phyloP scores from a whole-genome alignment of 1,140 invertebrate species.

The Tetramorium simillimum region DNA sequence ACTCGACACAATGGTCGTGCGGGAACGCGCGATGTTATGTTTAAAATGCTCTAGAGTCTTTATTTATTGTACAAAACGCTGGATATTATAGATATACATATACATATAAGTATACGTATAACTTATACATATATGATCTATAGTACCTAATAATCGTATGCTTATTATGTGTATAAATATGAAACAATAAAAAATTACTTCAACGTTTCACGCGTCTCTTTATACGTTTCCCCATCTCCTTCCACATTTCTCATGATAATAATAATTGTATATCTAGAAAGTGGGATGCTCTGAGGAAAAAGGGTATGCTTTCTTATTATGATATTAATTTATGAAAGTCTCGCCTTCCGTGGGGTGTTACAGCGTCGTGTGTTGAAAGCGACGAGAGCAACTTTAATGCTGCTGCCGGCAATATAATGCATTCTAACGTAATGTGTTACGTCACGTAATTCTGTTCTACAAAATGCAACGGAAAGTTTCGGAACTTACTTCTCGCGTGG shows the following conservation, averaged over 20 bases:
- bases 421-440: constrained; percentile 42
- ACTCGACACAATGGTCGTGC: constrained; percentile 65
- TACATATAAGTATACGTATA: constrained; percentile 56
- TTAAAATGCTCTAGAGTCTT: constrained; percentile 78
- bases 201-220: constrained; percentile 50
- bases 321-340: constrained; percentile 39
- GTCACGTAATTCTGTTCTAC: constrained; percentile 49
- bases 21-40: constrained; percentile 69
- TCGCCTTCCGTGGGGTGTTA: background rate
- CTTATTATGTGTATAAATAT: constrained; percentile 80
- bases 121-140: constrained; percentile 64
- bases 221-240: background rate
- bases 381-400: constrained; percentile 22
- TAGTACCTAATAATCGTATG: constrained; percentile 76
- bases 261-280: background rate
- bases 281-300: background rate
- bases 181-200: constrained; percentile 75
- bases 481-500: constrained; percentile 24
- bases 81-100: constrained; percentile 63
- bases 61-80: constrained; percentile 79
- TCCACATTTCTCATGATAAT: background rate
- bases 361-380: background rate
- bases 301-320: background rate
- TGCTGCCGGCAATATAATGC: constrained; percentile 25
- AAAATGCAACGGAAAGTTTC: constrained; percentile 56